phyloP scores from a whole-genome alignment of 2,888 invertebrate species.

The Lymantria monacha region DNA sequence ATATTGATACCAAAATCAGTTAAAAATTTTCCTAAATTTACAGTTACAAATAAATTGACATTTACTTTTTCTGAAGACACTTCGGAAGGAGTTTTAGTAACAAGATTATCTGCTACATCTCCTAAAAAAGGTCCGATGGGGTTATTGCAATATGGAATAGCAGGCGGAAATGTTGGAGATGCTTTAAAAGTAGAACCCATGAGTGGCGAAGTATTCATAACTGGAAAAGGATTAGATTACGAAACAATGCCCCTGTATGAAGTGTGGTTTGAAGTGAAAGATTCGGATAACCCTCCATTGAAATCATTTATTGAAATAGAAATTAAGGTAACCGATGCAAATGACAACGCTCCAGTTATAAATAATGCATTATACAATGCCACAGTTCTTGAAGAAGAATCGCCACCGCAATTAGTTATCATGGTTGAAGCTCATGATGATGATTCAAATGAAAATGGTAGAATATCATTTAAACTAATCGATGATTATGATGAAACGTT shows the following conservation, averaged over 20 bases:
- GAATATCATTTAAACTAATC: slow-evolving; percentile 88
- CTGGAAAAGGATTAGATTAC: slow-evolving; percentile 91
- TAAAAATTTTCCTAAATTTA: slow-evolving; percentile 90
- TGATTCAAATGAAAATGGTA: slow-evolving; percentile 94
- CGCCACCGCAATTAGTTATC: slow-evolving; percentile 88
- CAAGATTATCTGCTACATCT: slow-evolving; percentile 89
- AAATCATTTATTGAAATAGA: slow-evolving; percentile 90
- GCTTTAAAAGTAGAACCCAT: slow-evolving; percentile 90
- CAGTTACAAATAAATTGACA: slow-evolving; percentile 85
- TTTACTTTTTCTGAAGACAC: slow-evolving; percentile 92
- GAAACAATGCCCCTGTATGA: slow-evolving; percentile 92
- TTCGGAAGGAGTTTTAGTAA: slow-evolving; percentile 88
- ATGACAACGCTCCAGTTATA: slow-evolving; percentile 95
- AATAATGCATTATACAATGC: slow-evolving; percentile 91
- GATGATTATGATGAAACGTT: slow-evolving; percentile 92
- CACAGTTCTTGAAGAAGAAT: slow-evolving; percentile 92
- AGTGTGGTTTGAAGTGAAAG: slow-evolving; percentile 95
- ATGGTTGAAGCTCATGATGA: slow-evolving; percentile 91
- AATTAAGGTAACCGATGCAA: slow-evolving; percentile 95
- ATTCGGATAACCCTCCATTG: slow-evolving; percentile 91
- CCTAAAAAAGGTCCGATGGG: slow-evolving; percentile 89
- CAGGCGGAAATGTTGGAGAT: slow-evolving; percentile 96
- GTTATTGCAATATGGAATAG: slow-evolving; percentile 90
- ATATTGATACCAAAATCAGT: slow-evolving; percentile 89
- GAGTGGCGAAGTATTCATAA: slow-evolving; percentile 91